Evolutionary conservation across 2,888 invertebrate species (phyloP), one percentile per base, ranked within the genome.

Genomic region (Euzetes globulus): DNA sequence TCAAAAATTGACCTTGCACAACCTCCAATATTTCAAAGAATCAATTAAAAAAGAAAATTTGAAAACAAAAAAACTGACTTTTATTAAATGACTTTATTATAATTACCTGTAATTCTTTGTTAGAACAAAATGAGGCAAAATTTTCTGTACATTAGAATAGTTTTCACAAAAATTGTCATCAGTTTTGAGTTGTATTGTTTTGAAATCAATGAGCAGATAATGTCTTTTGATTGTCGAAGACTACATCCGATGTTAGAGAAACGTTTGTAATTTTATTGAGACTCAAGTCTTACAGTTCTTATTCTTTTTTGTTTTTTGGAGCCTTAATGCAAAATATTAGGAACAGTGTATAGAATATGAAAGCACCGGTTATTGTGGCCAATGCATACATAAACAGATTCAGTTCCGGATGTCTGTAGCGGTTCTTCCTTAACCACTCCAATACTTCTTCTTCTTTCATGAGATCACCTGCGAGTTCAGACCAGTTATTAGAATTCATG

Each of bases 361-460:
- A 94, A 70, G 91, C 90, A 80, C 91, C 85, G 73, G 91, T 89
- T 78, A 94, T 88, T 27, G 92, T 92, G 81, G 92, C 88, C 80
- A 94, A 85, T 72, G 91, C 92, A 83, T 94, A 94, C 94, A 94
- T 94, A 83, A 94, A 94, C 79, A 94, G 88, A 82, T 93, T 94
- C 60, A 94, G 84, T 83, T 94, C 94, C 0, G 94, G 94, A 81
- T 93, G 93, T 72, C 93, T 88, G 86, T 92, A 94, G 79, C 94
- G 88, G 83, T 94, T 94, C 84, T 94, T 94, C 79, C 92, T 88
- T 78, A 94, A 85, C 94, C 94, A 94, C 80, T 94, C 94, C 78
- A 94, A 84, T 22, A 94, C 93, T 82, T 92, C 92, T 7, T 88
- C 87, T 83, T 93, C 94, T 71, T 88, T 88, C 82, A 89, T 87